A percentile compares a stretch with the other conserved stretches of the same genome.
Conservation (phyloP, 2,113 vertebrate species). For the Triplophysa siluroides region DNA sequence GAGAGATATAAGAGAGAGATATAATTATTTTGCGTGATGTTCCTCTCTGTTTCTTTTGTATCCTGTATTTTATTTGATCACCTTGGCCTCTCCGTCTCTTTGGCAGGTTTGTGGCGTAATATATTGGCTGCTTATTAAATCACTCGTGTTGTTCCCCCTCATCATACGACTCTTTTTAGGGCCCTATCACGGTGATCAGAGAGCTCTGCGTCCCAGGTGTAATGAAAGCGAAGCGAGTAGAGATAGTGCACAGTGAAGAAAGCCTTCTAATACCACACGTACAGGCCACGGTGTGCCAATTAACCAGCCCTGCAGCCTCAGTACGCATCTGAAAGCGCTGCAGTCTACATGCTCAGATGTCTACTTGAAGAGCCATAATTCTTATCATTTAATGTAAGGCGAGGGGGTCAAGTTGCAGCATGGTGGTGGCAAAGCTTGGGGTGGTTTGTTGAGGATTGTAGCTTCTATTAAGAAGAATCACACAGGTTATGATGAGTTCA, state of each 20-base stretch:
- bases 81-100: constrained; percentile 6
- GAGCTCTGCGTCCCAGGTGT: constrained; percentile 31
- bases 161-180: constrained; percentile 10
- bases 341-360: neutral
- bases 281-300: constrained; percentile 9
- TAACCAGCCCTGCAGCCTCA: neutral
- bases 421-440: constrained; percentile 16
- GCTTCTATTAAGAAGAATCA: neutral
- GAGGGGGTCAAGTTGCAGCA: constrained; percentile 20
- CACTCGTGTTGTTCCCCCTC: constrained; percentile 9
- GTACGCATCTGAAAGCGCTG: neutral
- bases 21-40: neutral
- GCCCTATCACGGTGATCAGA: constrained; percentile 34
- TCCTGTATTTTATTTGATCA: constrained; percentile 36
- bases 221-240: constrained; percentile 38
- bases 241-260: constrained; percentile 9
- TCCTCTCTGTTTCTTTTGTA: constrained; percentile 16
- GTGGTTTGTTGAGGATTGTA: constrained; percentile 15
- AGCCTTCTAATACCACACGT: neutral
- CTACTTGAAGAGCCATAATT: constrained; percentile 42
- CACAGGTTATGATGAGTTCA: neutral
- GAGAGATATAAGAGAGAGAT: too few relatives aligned
- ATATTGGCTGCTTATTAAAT: constrained; percentile 45
- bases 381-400: constrained; percentile 36
- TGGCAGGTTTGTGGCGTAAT: constrained; percentile 9